Percentiles rank a stretch among this genome's conserved stretches.
Conservation (phyloP, 2,113 vertebrate genomes). For the Pycnonotus jocosus region DNA sequence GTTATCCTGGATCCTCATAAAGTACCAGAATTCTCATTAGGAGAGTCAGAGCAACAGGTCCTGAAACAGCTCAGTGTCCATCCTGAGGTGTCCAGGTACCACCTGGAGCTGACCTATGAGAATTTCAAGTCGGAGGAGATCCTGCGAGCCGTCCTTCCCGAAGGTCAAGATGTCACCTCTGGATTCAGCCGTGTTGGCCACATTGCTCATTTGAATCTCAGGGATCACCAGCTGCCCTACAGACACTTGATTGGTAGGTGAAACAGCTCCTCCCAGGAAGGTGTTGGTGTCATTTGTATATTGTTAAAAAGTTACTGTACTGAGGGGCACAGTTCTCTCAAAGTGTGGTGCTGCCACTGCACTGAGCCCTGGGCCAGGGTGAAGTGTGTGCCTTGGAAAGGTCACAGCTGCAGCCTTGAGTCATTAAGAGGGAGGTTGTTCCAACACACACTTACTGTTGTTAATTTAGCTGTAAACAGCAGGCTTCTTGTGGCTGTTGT, state of each 20-base stretch:
- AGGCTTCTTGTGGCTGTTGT: not conserved
- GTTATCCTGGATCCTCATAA: conserved; percentile 85
- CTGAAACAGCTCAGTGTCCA: conserved; percentile 74
- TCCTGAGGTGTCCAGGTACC: conserved; percentile 72
- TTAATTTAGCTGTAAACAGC: not conserved
- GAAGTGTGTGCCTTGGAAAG: not conserved
- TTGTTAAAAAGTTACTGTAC: not conserved
- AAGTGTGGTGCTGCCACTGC: not conserved
- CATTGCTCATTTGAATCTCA: conserved; percentile 92
- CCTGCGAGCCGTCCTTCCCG: conserved; percentile 88
- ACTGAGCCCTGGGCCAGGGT: not conserved
- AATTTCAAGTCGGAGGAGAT: conserved; percentile 93
- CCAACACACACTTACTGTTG: not conserved
- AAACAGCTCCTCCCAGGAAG: not conserved
- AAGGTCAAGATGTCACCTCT: conserved; percentile 88
- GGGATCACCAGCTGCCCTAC: conserved; percentile 91
- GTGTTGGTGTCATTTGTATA: accelerated
- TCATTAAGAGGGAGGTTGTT: not conserved
- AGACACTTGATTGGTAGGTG: conserved; percentile 89
- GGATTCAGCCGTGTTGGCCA: conserved; percentile 93
- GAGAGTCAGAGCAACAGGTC: conserved; percentile 69
- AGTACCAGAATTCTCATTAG: conserved; percentile 72
- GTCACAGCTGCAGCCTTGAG: not conserved
- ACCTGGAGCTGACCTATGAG: conserved; percentile 84
- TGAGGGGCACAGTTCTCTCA: not conserved